Percentiles rank a stretch among this genome's conserved stretches.
Conservation (phyloP, 2,888 invertebrate genomes). For the Liodrosophila aerea region DNA sequence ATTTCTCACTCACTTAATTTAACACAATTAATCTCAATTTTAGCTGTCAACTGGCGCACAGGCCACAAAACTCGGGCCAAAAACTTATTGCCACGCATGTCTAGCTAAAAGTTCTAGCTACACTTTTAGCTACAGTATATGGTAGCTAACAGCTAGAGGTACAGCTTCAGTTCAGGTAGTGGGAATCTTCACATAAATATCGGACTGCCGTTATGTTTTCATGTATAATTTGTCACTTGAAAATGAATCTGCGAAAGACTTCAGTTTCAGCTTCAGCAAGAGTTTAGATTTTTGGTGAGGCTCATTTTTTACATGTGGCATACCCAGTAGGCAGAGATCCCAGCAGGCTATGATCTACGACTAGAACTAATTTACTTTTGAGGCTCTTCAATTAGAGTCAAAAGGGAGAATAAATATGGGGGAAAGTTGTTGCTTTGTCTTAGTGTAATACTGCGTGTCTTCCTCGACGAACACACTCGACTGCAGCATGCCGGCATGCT, state of each 20-base stretch:
- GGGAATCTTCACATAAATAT: constrained; percentile 69
- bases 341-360: background rate
- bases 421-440: constrained; percentile 37
- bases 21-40: constrained; percentile 79
- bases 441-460: no score
- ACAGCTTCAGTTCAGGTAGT: constrained; percentile 41
- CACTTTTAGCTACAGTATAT: background rate
- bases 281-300: no score
- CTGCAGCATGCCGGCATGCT: background rate
- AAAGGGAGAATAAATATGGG: no score
- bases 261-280: constrained; percentile 11
- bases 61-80: constrained; percentile 19
- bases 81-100: constrained; percentile 52
- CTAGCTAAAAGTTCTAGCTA: constrained; percentile 7
- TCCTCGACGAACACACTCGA: background rate
- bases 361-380: no score
- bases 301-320: constrained; percentile 8
- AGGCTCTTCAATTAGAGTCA: no score
- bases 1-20: constrained; percentile 79
- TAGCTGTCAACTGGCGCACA: constrained; percentile 65
- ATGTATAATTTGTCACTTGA: constrained; percentile 72
- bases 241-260: constrained; percentile 62
- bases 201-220: constrained; percentile 66
- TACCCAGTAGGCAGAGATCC: constrained; percentile 1
- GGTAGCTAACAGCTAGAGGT: background rate